A percentile compares a stretch with the other conserved stretches of the same genome.
phyloP scores from a whole-genome alignment of 64 coral and sea anemone species.

The Montipora sp. region DNA sequence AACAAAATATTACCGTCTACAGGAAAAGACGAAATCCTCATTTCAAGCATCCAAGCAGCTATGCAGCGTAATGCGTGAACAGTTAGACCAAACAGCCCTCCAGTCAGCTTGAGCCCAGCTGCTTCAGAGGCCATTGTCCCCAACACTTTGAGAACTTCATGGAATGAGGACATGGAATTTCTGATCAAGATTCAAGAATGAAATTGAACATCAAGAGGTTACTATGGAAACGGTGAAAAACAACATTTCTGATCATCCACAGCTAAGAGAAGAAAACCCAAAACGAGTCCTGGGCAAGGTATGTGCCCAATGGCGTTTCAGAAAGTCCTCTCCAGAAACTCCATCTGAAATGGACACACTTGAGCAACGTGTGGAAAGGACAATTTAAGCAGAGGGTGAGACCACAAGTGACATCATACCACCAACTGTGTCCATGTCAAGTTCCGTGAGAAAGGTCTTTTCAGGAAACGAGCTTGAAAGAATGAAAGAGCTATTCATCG shows the following conservation, averaged over 20 bases:
- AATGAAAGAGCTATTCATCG: neutral
- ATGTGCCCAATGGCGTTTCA: constrained; percentile 29
- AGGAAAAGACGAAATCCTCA: no score
- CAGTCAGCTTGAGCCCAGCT: neutral
- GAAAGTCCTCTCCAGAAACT: neutral
- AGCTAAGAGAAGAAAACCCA: constrained; percentile 32
- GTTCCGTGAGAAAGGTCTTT: constrained; percentile 7
- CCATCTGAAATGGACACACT: constrained; percentile 24
- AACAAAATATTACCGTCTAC: no score
- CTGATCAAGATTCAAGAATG: constrained; percentile 23
- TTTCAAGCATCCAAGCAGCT: neutral
- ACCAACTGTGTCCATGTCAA: constrained; percentile 4
- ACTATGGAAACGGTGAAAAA: constrained; percentile 22
- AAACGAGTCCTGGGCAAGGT: constrained; percentile 39
- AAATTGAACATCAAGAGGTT: constrained; percentile 17
- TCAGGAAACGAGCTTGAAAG: constrained; percentile 17
- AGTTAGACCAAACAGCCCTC: neutral
- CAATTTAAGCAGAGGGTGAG: constrained; percentile 23
- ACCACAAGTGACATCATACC: constrained; percentile 47
- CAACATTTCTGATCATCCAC: constrained; percentile 44
- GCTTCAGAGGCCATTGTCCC: neutral
- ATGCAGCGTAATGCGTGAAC: neutral
- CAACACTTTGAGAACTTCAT: constrained; percentile 8
- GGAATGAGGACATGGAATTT: constrained; percentile 21
- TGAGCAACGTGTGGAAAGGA: constrained; percentile 13